Evolutionary conservation across 2,888 invertebrate genomes (phyloP).

Genomic region (Cheilosia urbana): DNA sequence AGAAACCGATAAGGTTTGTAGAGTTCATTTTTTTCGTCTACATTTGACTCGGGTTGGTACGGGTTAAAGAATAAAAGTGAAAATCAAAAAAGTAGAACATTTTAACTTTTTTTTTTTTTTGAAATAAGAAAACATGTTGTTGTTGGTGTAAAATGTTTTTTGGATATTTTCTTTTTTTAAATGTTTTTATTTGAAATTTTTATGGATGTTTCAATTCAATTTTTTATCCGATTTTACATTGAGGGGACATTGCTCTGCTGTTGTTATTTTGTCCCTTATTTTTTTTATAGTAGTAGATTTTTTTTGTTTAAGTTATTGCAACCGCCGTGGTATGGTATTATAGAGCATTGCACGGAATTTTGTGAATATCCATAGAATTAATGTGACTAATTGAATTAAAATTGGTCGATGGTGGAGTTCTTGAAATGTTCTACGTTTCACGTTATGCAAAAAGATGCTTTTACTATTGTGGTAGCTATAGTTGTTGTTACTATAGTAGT

Average conservation of each 20-base stretch:
- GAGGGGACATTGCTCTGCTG: slow-evolving; percentile 15
- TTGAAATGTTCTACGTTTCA: slow-evolving; percentile 80
- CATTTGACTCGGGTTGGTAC: slow-evolving; percentile 45
- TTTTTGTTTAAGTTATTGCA: slow-evolving; percentile 75
- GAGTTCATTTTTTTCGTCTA: slow-evolving; percentile 30
- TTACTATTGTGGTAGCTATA: slow-evolving; percentile 72
- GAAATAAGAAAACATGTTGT: slow-evolving; percentile 73
- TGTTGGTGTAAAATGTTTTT: slow-evolving; percentile 69
- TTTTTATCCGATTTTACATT: slow-evolving; percentile 66
- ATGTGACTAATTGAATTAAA: slow-evolving; percentile 80
- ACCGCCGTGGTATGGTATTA: slow-evolving; percentile 79
- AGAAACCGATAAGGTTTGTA: slow-evolving; percentile 67
- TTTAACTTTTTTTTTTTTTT: slow-evolving; percentile 4
- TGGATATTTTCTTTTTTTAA: slow-evolving; percentile 47
- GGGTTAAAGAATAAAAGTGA: slow-evolving; percentile 13
- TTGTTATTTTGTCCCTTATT: slow-evolving; percentile 34
- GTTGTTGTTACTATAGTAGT: slow-evolving; percentile 69
- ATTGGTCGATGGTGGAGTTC: slow-evolving; percentile 82
- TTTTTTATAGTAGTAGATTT: slow-evolving; percentile 22
- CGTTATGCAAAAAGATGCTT: slow-evolving; percentile 77
- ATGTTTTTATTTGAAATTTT: slow-evolving; percentile 65
- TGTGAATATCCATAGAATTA: slow-evolving; percentile 81
- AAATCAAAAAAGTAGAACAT: slow-evolving; percentile 32
- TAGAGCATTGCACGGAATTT: slow-evolving; percentile 81
- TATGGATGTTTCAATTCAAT: slow-evolving; percentile 53